phyloP scores from a whole-genome alignment of 2,888 invertebrate genomes.

The Craniophora ligustri region DNA sequence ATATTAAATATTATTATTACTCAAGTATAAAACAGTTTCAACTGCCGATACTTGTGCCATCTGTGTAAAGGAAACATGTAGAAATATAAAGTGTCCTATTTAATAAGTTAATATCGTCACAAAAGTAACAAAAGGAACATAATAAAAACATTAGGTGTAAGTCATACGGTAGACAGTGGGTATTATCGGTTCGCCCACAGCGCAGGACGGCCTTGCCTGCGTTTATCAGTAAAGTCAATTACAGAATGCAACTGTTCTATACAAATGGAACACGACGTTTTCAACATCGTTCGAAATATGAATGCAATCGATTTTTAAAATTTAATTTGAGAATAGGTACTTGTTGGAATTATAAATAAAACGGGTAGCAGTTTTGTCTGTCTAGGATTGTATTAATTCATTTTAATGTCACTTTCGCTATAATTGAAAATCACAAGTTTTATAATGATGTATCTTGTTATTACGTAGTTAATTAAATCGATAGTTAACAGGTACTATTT shows the following conservation, averaged over 20 bases:
- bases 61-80: constrained; percentile 3
- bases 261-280: constrained; percentile 40
- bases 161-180: constrained; percentile 39
- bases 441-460: too few relatives aligned
- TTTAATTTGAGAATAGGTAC: background rate
- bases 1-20: background rate
- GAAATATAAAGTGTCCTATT: constrained; percentile 9
- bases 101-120: background rate
- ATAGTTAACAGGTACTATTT: too few relatives aligned
- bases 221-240: constrained; percentile 67
- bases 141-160: constrained; percentile 36
- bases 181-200: constrained; percentile 60
- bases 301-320: constrained; percentile 16
- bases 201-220: constrained; percentile 59
- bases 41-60: constrained; percentile 1
- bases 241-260: constrained; percentile 53
- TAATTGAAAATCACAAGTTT: too few relatives aligned
- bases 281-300: constrained; percentile 31
- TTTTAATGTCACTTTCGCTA: too few relatives aligned
- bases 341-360: too few relatives aligned
- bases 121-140: constrained; percentile 18
- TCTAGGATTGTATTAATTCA: too few relatives aligned
- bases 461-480: too few relatives aligned
- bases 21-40: background rate
- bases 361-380: too few relatives aligned